Evolutionary conservation across 2,888 invertebrate species (phyloP).

Genomic region (Ectemnius continuus): DNA sequence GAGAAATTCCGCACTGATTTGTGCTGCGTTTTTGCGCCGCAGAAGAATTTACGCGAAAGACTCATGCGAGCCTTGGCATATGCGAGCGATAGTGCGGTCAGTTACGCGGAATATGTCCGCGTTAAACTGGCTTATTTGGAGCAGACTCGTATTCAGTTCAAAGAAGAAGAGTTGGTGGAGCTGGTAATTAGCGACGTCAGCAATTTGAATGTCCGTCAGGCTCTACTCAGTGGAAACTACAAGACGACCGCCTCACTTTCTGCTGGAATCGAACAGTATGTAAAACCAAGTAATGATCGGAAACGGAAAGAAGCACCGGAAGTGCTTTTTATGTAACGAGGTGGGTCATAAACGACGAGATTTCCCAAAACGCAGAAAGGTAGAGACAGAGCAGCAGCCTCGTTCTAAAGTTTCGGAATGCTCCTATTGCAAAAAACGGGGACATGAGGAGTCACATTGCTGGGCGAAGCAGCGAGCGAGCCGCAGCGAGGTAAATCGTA

Average conservation of each 20-base stretch:
- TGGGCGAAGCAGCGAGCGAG: slow-evolving; percentile 1
- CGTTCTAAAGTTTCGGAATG: neutral
- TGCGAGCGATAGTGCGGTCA: slow-evolving; percentile 1
- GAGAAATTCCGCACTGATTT: slow-evolving; percentile 14
- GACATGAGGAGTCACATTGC: slow-evolving; percentile 10
- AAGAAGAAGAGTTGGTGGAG: slow-evolving; percentile 2
- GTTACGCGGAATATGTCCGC: slow-evolving; percentile 8
- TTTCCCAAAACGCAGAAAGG: neutral
- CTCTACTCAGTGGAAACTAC: slow-evolving; percentile 1
- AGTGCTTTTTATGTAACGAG: slow-evolving; percentile 5
- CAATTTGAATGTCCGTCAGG: slow-evolving; percentile 9
- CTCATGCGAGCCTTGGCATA: slow-evolving; percentile 9
- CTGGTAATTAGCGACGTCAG: neutral
- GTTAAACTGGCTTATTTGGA: slow-evolving; percentile 10
- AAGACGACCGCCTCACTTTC: neutral
- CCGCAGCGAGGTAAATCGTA: neutral
- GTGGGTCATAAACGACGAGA: neutral
- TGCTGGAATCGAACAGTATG: neutral
- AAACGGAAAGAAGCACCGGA: neutral
- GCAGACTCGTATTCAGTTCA: slow-evolving; percentile 8
- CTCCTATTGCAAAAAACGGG: neutral
- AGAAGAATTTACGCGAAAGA: slow-evolving; percentile 8
- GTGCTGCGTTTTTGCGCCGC: slow-evolving; percentile 13
- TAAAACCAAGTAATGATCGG: neutral
- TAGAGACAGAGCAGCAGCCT: neutral